Evolutionary conservation across 2,888 invertebrate genomes (phyloP).

Genomic region (Malacosoma neustria): DNA sequence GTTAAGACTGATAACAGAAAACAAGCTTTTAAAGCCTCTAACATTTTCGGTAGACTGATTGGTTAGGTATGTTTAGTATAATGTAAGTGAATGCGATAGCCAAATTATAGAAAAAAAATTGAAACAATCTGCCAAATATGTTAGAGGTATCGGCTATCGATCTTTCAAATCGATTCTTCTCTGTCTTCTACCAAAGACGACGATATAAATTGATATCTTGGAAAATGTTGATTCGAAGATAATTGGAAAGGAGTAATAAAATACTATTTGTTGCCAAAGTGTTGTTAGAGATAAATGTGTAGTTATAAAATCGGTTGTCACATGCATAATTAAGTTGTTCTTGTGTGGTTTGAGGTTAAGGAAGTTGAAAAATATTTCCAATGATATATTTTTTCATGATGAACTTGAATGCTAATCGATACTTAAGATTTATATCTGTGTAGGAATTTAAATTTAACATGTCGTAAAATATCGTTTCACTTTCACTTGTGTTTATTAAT

Average conservation of each 20-base stretch:
- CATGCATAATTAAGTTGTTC: slow-evolving; percentile 72
- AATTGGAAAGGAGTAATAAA: slow-evolving; percentile 40
- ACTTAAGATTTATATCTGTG: slow-evolving; percentile 73
- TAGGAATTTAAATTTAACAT: slow-evolving; percentile 68
- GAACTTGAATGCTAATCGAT: slow-evolving; percentile 70
- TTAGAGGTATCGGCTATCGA: slow-evolving; percentile 29
- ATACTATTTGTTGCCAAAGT: slow-evolving; percentile 75
- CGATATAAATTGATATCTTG: slow-evolving; percentile 41
- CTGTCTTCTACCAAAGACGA: slow-evolving; percentile 61
- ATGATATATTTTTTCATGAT: slow-evolving; percentile 75
- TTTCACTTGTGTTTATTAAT: slow-evolving; percentile 26
- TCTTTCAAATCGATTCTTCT: slow-evolving; percentile 48
- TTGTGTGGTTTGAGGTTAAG: slow-evolving; percentile 67
- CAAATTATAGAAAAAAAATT: slow-evolving; percentile 30
- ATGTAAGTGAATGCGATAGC: slow-evolving; percentile 42
- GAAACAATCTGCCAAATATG: slow-evolving; percentile 22
- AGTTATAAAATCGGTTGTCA: slow-evolving; percentile 72
- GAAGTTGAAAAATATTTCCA: slow-evolving; percentile 72
- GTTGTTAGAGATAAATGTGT: slow-evolving; percentile 69
- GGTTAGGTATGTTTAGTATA: slow-evolving; percentile 25
- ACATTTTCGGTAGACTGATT: slow-evolving; percentile 30
- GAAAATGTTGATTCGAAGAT: slow-evolving; percentile 54
- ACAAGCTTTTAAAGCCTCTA: slow-evolving; percentile 37
- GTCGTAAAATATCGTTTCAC: slow-evolving; percentile 60
- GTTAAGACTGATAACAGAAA: slow-evolving; percentile 74